A percentile compares a stretch with the other conserved stretches of the same genome.
phyloP scores from a whole-genome alignment of 2,888 invertebrate genomes.

The Lepetodrilus schrolli region DNA sequence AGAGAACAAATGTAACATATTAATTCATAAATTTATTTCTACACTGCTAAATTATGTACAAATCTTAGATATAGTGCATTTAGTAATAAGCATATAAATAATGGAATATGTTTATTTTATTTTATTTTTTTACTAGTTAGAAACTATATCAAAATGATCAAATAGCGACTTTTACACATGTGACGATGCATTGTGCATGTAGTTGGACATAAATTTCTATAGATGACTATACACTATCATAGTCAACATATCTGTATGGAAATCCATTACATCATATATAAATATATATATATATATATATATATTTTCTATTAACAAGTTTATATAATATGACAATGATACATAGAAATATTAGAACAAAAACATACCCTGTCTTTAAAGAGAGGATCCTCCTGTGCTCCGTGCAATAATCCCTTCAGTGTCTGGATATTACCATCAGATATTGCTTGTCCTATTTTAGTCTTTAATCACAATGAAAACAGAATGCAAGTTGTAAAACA shows the following conservation, averaged over 20 bases:
- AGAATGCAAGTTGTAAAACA: neutral
- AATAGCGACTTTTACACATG: too few species aligned
- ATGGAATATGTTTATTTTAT: neutral
- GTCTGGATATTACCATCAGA: constrained; percentile 46
- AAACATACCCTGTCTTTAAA: constrained; percentile 57
- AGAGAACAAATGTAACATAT: constrained; percentile 76
- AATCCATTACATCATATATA: neutral
- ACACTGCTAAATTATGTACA: too few species aligned
- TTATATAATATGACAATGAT: too few species aligned
- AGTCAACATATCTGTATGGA: neutral
- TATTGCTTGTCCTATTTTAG: constrained; percentile 60
- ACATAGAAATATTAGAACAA: neutral
- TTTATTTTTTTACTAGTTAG: too few species aligned
- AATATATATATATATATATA: neutral
- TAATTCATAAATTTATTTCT: too few species aligned
- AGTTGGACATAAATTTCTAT: too few species aligned
- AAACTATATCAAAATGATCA: too few species aligned
- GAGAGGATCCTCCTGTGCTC: constrained; percentile 54
- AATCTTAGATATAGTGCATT: too few species aligned
- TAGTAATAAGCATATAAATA: neutral
- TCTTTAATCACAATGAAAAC: constrained; percentile 37
- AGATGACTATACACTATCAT: too few species aligned
- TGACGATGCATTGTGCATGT: too few species aligned
- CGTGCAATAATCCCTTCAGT: constrained; percentile 50
- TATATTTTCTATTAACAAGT: too few species aligned